These are phyloP conservation scores for Phrixothrix hirtus DNA, from an alignment of 2,888 invertebrate genomes.

Conservation along the genomic window DNA sequence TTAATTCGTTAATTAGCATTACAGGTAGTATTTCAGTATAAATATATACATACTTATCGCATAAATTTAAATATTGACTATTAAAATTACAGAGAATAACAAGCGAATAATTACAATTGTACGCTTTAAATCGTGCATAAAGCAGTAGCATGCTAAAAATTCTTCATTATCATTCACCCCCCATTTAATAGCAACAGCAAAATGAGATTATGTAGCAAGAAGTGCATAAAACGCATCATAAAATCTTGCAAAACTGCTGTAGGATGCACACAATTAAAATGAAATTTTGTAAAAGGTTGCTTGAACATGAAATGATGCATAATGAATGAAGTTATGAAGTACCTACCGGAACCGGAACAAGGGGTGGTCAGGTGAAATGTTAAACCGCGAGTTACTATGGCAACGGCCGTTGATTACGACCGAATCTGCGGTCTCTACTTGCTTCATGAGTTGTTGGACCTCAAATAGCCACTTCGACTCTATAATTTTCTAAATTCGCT, in stretches of 20 bases:
- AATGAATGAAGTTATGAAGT: slow-evolving; percentile 44
- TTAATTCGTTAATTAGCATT: too few species aligned
- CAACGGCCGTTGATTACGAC: slow-evolving; percentile 41
- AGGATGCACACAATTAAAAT: slow-evolving; percentile 40
- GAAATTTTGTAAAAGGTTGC: slow-evolving; percentile 42
- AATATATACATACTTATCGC: too few species aligned
- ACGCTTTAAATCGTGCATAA: slow-evolving; percentile 7
- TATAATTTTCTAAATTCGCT: slow-evolving; percentile 28
- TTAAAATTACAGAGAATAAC: too few species aligned
- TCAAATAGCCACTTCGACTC: slow-evolving; percentile 32
- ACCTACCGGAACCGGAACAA: slow-evolving; percentile 42
- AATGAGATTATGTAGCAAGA: slow-evolving; percentile 22
- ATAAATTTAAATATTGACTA: too few species aligned
- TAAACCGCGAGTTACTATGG: slow-evolving; percentile 43
- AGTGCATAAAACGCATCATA: slow-evolving; percentile 32
- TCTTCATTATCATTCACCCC: slow-evolving; percentile 23
- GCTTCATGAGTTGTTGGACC: slow-evolving; percentile 36
- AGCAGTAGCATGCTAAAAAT: slow-evolving; percentile 12
- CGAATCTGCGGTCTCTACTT: slow-evolving; percentile 40
- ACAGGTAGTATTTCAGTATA: too few species aligned
- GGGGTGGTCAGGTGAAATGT: slow-evolving; percentile 46
- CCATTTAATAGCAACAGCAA: slow-evolving; percentile 12
- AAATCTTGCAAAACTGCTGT: slow-evolving; percentile 32
- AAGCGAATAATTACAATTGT: too few species aligned
- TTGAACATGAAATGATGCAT: slow-evolving; percentile 43